phyloP scores from a whole-genome alignment of 2,113 vertebrate genomes.

The Psittacara wagleri region DNA sequence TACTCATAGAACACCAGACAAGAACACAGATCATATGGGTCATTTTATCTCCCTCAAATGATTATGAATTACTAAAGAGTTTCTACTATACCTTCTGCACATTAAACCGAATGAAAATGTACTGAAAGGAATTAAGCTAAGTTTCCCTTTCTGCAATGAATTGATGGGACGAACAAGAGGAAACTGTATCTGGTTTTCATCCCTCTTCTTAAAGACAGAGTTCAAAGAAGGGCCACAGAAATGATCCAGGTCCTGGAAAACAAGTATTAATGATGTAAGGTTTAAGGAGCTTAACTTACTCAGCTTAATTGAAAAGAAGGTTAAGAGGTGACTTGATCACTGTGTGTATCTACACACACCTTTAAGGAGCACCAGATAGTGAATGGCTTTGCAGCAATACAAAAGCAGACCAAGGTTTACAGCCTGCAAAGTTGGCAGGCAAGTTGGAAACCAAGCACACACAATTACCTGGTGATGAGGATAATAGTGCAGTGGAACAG shows the following conservation, averaged over 20 bases:
- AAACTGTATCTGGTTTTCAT: not conserved
- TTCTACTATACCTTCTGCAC: not conserved
- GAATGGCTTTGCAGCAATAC: not conserved
- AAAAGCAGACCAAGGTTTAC: not conserved
- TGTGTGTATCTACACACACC: not conserved
- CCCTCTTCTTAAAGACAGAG: not conserved
- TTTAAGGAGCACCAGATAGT: not conserved
- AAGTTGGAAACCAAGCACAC: not conserved
- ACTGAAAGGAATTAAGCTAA: not conserved
- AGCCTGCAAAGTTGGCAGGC: not conserved
- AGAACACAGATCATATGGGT: not conserved
- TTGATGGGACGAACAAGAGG: not conserved
- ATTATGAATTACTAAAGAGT: not conserved
- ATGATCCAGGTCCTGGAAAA: not conserved
- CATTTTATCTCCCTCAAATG: not conserved
- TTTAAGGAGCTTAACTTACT: slow-evolving; percentile 1
- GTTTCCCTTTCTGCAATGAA: not conserved
- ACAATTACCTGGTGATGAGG: not conserved
- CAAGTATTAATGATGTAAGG: not conserved
- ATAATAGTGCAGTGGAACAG: not conserved
- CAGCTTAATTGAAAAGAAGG: not conserved
- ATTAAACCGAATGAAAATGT: not conserved
- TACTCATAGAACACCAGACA: not conserved
- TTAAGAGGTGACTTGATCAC: not conserved
- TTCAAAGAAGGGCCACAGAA: not conserved